Evolutionary conservation across 2,888 invertebrate species (phyloP).

Genomic region (Xanthia icteritia): DNA sequence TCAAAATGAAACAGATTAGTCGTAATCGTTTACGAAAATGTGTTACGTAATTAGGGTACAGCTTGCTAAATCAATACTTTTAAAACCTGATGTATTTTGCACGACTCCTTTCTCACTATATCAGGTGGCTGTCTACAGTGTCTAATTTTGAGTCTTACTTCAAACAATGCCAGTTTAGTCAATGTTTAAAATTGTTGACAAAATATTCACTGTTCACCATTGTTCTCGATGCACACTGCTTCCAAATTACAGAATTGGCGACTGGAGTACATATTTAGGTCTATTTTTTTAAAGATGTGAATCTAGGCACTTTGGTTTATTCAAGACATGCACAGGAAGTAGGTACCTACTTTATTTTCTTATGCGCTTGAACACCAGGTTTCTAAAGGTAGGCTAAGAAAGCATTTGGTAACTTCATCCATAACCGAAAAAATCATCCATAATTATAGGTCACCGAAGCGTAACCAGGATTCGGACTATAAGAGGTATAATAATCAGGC

Average conservation of each 20-base stretch:
- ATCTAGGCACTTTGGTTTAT: neutral
- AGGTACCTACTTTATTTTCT: neutral
- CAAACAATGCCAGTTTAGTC: constrained; percentile 57
- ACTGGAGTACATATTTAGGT: constrained; percentile 17
- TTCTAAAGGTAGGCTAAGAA: neutral
- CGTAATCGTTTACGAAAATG: too few species aligned
- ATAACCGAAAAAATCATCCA: too few species aligned
- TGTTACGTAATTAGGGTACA: too few species aligned
- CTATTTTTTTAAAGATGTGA: constrained; percentile 31
- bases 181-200: constrained; percentile 74
- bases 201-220: constrained; percentile 72
- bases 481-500: neutral
- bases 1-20: too few species aligned
- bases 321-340: neutral
- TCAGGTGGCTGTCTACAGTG: constrained; percentile 33
- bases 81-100: neutral
- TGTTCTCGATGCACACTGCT: constrained; percentile 66
- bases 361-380: neutral
- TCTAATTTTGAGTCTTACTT: constrained; percentile 31
- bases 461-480: too few species aligned
- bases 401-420: neutral
- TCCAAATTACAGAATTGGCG: constrained; percentile 13
- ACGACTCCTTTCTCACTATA: neutral
- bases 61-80: neutral
- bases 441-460: neutral